phyloP scores from a whole-genome alignment of 1,140 invertebrate genomes.

The Pachyrhynchus sulphureomaculatus region DNA sequence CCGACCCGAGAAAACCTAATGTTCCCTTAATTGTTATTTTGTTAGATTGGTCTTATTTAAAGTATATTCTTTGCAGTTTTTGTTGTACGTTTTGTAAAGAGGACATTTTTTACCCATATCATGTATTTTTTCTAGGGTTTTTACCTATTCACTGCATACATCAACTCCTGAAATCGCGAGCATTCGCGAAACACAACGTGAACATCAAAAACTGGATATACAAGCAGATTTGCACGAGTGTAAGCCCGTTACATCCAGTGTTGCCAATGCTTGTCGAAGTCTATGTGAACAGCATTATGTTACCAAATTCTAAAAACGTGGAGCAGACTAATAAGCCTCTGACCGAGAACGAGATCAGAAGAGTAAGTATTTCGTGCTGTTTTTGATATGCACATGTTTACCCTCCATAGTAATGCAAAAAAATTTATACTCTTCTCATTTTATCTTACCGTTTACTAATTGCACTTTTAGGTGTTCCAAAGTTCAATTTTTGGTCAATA shows the following conservation, averaged over 20 bases:
- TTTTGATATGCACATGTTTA: not conserved
- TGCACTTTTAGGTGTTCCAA: slow-evolving; percentile 63
- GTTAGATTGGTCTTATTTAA: too few species aligned
- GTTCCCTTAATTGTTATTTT: too few species aligned
- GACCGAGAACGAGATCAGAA: slow-evolving; percentile 84
- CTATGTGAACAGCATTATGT: slow-evolving; percentile 90
- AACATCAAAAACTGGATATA: slow-evolving; percentile 96
- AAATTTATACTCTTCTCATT: too few species aligned
- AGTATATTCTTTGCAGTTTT: too few species aligned
- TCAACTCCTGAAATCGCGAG: slow-evolving; percentile 90
- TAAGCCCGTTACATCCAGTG: slow-evolving; percentile 87
- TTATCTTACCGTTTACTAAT: too few species aligned
- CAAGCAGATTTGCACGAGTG: slow-evolving; percentile 84
- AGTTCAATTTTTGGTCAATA: slow-evolving; percentile 72
- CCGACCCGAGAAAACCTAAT: too few species aligned
- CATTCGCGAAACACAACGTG: slow-evolving; percentile 95
- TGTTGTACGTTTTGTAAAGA: too few species aligned
- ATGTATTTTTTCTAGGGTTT: slow-evolving; percentile 68
- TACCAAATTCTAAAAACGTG: slow-evolving; percentile 70
- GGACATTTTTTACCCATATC: too few species aligned
- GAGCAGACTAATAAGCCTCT: slow-evolving; percentile 83
- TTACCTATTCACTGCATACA: slow-evolving; percentile 97
- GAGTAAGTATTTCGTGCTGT: slow-evolving; percentile 45
- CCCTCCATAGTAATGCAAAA: too few species aligned
- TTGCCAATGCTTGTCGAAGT: slow-evolving; percentile 92